A percentile compares a stretch with the other conserved stretches of the same genome.
Evolutionary conservation across 2,888 invertebrate genomes (phyloP).

Genomic region (Microplitis deprimator): DNA sequence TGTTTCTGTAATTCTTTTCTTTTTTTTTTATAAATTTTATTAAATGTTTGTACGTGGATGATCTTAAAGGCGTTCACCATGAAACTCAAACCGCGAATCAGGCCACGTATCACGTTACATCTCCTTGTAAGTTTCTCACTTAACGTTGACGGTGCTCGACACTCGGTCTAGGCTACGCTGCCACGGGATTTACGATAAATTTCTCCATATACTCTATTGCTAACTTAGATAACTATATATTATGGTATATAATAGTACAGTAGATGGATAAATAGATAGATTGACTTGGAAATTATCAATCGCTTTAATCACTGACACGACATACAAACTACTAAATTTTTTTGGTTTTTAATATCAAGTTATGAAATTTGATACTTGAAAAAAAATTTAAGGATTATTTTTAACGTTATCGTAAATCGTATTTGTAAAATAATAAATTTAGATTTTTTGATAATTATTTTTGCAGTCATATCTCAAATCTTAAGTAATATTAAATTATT

Average conservation of each 20-base stretch:
- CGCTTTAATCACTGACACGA: not conserved
- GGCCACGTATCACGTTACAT: conserved; percentile 32
- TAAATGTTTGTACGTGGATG: not conserved
- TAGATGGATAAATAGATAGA: not conserved
- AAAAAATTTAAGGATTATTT: not conserved
- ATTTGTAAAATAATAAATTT: no score
- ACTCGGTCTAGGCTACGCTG: not conserved
- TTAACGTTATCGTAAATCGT: not conserved
- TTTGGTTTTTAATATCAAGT: not conserved
- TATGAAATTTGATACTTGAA: not conserved
- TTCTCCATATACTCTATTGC: conserved; percentile 7
- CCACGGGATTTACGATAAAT: conserved; percentile 14
- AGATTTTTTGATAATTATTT: no score
- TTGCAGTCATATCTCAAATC: no score
- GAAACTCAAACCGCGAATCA: conserved; percentile 22
- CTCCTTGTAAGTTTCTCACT: conserved; percentile 28
- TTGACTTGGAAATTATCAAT: not conserved
- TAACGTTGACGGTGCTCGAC: conserved; percentile 29
- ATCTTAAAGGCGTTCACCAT: conserved; percentile 8
- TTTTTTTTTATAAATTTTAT: not conserved
- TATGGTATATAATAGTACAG: not conserved
- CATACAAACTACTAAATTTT: not conserved
- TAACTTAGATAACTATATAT: not conserved
- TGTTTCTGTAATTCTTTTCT: no score
- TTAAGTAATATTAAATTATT: no score